Evolutionary conservation across 2,888 invertebrate species (phyloP).

Genomic region (Limnephilus marmoratus): DNA sequence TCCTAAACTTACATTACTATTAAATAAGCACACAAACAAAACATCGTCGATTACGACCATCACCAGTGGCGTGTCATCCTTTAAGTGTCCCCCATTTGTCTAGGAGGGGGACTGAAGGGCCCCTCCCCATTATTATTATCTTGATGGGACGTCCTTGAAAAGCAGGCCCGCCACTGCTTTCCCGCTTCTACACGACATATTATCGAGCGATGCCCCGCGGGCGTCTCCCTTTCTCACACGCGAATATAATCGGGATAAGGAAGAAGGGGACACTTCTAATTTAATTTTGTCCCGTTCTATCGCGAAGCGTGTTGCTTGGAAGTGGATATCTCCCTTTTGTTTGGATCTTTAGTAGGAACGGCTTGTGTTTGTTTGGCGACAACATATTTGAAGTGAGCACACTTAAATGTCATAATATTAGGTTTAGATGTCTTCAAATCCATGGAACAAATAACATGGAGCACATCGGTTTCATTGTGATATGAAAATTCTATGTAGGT

Average conservation of each 20-base stretch:
- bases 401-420: not conserved
- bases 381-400: not conserved
- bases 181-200: conserved; percentile 10
- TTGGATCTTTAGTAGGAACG: not conserved
- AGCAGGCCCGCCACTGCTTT: conserved; percentile 21
- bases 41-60: conserved; percentile 15
- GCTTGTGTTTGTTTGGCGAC: not conserved
- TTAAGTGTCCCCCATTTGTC: conserved; percentile 58
- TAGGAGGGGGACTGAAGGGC: conserved; percentile 56
- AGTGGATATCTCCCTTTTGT: not conserved
- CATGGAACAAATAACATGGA: not conserved
- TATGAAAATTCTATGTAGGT: not conserved
- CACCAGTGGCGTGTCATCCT: conserved; percentile 27
- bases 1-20: not conserved
- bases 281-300: conserved; percentile 46
- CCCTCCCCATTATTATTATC: conserved; percentile 49
- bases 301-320: not conserved
- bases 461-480: not conserved
- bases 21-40: conserved; percentile 13
- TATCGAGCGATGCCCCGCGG: conserved; percentile 11
- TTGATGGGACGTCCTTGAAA: conserved; percentile 53
- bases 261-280: conserved; percentile 35
- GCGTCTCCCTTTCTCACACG: conserved; percentile 27
- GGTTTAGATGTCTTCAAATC: not conserved
- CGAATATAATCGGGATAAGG: not conserved